Base-by-base conservation (phyloP, 2,113 vertebrate genomes). In the Puffinus mauretanicus region DNA sequence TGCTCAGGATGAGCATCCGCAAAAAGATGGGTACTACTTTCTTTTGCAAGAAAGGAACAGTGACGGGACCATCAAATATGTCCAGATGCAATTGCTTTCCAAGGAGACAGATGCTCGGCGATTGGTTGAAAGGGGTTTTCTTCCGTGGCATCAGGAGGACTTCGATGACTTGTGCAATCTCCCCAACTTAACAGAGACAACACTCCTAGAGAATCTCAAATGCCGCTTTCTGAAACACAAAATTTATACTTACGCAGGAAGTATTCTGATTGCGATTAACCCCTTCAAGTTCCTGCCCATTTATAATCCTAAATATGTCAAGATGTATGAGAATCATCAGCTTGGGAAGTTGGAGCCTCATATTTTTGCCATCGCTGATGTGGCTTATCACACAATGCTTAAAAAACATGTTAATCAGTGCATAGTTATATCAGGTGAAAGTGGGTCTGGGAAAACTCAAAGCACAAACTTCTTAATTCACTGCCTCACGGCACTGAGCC, bases 381-480 rank as follows among this genome's bases (percentile, higher is more conserved):
- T 98, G 84, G 98, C 99, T 57, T 99, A 99, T 96, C 98, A 98
- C 6, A 94, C 99, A 34, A 99, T 99, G 99, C 98, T 99, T 66
- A 98, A 94, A 88, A 98, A 98, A 81, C 98, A 94, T 2, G 81
- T 96, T 8, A 98, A 99, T 97, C 99, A 99, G 97, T 99, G 99
- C 89, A 98, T 99, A 2, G 98, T 99, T 69, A 98, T 99, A 93
- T 99, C 99, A 0, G 99, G 99, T 1, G 99, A 99, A 96, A 99
- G 99, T 5, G 99, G 99, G 40, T 99, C 99, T 0, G 99, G 99
- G 46, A 99, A 99, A 94, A 99, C 99, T 1, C 99, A 99, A 86
- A 99, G 99, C 98, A 99, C 99, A 98, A 99, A 99, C 96, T 99
- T 99, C 94, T 97, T 99, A 80, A 99, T 99, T 97, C 99, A 99